Conservation (phyloP, 2,797 vertebrate genomes). For the Nannoperca australis region DNA sequence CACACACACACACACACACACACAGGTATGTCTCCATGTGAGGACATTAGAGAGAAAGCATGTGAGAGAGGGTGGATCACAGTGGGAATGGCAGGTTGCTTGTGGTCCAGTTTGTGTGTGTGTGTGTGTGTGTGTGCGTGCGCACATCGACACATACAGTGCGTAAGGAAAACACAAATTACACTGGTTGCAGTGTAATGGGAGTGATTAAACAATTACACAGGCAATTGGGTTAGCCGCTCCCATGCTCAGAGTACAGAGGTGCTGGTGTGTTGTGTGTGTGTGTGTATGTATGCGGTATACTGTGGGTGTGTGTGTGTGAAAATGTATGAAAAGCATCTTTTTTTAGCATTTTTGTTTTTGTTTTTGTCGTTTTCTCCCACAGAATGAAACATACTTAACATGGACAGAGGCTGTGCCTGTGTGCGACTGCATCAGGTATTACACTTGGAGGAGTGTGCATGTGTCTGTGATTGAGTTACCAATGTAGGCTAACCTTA, state of each 20-base stretch:
- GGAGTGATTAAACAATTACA: conserved; percentile 86
- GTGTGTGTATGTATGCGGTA: not conserved
- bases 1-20: not conserved
- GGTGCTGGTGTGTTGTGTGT: conserved; percentile 45
- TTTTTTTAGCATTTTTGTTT: conserved; percentile 1
- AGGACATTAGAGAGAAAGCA: not conserved
- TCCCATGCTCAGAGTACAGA: conserved; percentile 68
- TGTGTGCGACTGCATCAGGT: conserved; percentile 44
- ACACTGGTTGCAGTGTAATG: conserved; percentile 80
- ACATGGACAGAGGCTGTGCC: conserved; percentile 34
- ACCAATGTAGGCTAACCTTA: conserved; percentile 63
- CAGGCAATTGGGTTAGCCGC: conserved; percentile 81
- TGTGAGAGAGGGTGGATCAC: conserved; percentile 25
- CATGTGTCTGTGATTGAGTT: conserved; percentile 67
- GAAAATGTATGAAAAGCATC: conserved; percentile 12
- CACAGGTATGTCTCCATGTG: conserved; percentile 24
- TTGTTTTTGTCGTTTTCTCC: conserved; percentile 20
- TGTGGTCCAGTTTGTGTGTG: conserved; percentile 40
- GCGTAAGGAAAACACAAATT: conserved; percentile 79
- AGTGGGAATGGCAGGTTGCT: conserved; percentile 42
- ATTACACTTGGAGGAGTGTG: conserved; percentile 27
- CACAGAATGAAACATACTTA: conserved; percentile 45
- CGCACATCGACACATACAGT: conserved; percentile 34
- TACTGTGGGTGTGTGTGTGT: conserved; percentile 9
- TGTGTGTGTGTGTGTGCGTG: not conserved